phyloP scores from a whole-genome alignment of 2,888 invertebrate genomes.

The Ophion ventricosus region DNA sequence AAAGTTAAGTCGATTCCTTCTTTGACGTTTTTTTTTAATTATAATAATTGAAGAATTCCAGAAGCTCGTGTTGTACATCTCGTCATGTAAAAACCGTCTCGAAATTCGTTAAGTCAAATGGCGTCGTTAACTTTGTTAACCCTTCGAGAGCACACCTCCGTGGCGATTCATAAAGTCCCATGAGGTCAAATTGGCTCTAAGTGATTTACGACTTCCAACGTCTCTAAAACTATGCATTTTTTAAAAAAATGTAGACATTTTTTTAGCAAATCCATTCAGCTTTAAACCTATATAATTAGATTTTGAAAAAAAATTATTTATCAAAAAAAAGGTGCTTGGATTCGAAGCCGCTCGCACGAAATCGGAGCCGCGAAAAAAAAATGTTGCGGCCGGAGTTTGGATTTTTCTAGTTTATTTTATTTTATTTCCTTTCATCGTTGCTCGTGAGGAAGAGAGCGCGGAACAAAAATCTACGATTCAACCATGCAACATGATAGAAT shows the following conservation, averaged over 20 bases:
- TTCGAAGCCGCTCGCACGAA: too few species aligned
- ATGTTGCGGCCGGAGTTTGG: too few species aligned
- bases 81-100: conserved; percentile 6
- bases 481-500: too few species aligned
- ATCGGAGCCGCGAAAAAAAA: too few species aligned
- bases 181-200: conserved; percentile 7
- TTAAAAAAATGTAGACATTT: too few species aligned
- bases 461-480: conserved; percentile 65
- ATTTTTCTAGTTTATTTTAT: not conserved
- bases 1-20: conserved; percentile 22
- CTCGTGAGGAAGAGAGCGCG: not conserved
- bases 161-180: too few species aligned
- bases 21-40: conserved; percentile 1
- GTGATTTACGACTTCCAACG: too few species aligned
- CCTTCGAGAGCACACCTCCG: conserved; percentile 36
- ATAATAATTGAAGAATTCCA: conserved; percentile 20
- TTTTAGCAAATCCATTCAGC: too few species aligned
- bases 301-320: too few species aligned
- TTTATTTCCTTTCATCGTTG: not conserved
- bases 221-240: too few species aligned
- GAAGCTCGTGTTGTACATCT: conserved; percentile 21
- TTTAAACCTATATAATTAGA: too few species aligned
- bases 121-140: conserved; percentile 51
- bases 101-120: conserved; percentile 45
- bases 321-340: too few species aligned